Base-by-base conservation (phyloP, 2,797 vertebrate genomes). In the Pipistrellus pygmaeus region DNA sequence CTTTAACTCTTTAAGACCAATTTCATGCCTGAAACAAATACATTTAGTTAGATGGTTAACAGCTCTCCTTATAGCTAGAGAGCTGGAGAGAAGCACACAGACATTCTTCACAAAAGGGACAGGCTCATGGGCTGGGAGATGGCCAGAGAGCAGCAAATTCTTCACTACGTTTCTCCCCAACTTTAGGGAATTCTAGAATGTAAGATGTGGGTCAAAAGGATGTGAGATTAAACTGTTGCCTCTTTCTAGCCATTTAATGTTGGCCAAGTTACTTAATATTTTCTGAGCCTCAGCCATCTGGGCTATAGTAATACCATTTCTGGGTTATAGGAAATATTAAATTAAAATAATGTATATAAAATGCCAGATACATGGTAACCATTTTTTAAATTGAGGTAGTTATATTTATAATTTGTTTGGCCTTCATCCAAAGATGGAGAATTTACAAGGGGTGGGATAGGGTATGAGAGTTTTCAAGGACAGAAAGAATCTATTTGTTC, bases 1-100 rank as follows among this genome's bases (percentile, higher is more conserved):
- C 35, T 95, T 97, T 98, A 97, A 96, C 78, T 27, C 87, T 93
- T 95, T 46, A 46, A 86, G 9, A 8, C 71, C 84, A 12, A 55
- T 73, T 85, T 66, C 30, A 46, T 57, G n/a, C 53, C 62, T 9
- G 11, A 85, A 91, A 73, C 41, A 71, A 90, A 62, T 8, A 38
- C 55, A 6, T 51, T 9, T 13, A 25, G 51, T 51, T 84, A 93
- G 80, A 72, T 27, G 78, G 44, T 25, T n/a, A 77, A 46, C 15
- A 35, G 25, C 27, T 62, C 32, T 78, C 41, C 25, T 51, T 57
- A 17, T 51, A n/a, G 57, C 17, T 64, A 46, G 62, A 38, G 18
- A 75, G 11, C 15, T 11, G 9, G n/a, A 48, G 55, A 80, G 82
- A 93, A 68, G 44, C 8, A 72, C 2, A 11, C 2, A 62, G 51